A percentile compares a stretch with the other conserved stretches of the same genome.
Evolutionary conservation across 2,797 vertebrate species (phyloP).

Genomic region (Premnoplex brunnescens): DNA sequence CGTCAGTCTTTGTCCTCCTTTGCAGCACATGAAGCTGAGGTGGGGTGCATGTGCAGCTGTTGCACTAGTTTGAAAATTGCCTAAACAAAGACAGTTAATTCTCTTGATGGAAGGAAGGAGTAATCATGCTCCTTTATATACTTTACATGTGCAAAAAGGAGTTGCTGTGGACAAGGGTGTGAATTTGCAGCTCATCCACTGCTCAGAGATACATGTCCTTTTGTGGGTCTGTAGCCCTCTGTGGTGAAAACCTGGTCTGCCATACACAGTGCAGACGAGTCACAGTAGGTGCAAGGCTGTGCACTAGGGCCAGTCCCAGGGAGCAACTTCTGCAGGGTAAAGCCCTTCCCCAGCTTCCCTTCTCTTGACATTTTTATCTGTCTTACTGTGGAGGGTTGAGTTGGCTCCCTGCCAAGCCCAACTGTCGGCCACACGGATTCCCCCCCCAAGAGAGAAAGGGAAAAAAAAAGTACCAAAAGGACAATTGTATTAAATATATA

Average conservation of each 20-base stretch:
- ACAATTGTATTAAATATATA: too few relatives aligned
- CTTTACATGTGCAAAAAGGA: neutral
- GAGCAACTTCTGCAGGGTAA: neutral
- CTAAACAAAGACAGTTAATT: neutral
- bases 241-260: neutral
- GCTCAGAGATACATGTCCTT: neutral
- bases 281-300: neutral
- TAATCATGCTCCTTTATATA: neutral
- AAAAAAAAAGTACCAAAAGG: too few relatives aligned
- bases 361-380: neutral
- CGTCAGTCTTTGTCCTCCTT: neutral
- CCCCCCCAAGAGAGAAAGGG: too few relatives aligned
- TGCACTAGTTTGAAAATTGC: neutral
- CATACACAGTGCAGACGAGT: accelerated
- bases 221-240: neutral
- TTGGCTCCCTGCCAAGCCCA: too few relatives aligned
- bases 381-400: too few relatives aligned
- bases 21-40: neutral
- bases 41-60: accelerated
- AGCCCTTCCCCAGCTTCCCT: neutral
- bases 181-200: neutral
- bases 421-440: too few relatives aligned
- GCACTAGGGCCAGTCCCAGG: accelerated
- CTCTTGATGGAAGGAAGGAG: neutral
- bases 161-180: neutral